Base-by-base conservation (phyloP, 2,113 vertebrate genomes). In the Syngnathus scovelli region DNA sequence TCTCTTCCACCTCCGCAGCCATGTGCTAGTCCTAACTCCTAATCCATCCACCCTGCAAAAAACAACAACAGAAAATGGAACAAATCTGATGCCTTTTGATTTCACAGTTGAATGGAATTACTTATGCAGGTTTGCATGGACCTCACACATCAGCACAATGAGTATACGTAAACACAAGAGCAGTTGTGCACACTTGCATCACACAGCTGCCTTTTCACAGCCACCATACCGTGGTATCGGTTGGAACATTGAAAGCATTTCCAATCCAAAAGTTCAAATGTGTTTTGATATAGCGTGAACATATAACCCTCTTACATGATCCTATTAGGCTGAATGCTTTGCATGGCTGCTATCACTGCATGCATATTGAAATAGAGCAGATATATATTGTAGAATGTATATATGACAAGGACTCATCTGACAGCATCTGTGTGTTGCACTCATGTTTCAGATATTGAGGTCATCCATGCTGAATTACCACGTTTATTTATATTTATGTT, bases 21-120 rank as follows among this genome's bases (percentile, higher is more conserved):
- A 4, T 52, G 19, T 52, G 49, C 49, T 1, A 19, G 49, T 51
- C 19, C 49, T 51, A 51, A 63, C 49, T n/a, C 48, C 1, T 8
- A 51, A 63, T 52, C 62, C 49, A 67, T 68, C 74, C 15, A 27
- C 15, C n/a, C 27, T 16, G n/a, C 60, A 56, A 69, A 65, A 72
- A 64, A 54, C 41, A 63, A 9, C 8, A 18, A 62, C 27, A 21
- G 23, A 54, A 70, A 76, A 75, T 63, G 58, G 73, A 75, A 78
- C 41, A 75, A 73, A 71, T 79, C 48, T 81, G 77, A 87, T 89
- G 64, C 61, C 69, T 70, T 80, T 72, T 84, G 71, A 89, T 85
- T 79, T 83, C 80, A 78, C 70, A 78, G 78, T 71, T 75, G 56
- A 78, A 72, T 52, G 66, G 72, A 77, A 84, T 80, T 78, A 78